A percentile compares a stretch with the other conserved stretches of the same genome.
phyloP scores from a whole-genome alignment of 2,797 vertebrate species.

The Glyptemys insculpta region DNA sequence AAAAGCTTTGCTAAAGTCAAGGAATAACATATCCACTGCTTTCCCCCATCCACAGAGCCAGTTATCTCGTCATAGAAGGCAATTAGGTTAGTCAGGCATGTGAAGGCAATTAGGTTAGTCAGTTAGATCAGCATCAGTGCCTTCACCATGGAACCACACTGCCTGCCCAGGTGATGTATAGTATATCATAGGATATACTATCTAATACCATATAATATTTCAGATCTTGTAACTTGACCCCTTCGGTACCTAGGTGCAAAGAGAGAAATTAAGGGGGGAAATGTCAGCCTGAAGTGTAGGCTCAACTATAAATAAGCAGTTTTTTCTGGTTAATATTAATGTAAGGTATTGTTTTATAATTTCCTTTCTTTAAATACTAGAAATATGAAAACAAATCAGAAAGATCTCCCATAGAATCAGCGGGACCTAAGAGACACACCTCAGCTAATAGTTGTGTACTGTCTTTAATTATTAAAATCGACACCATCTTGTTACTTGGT shows the following conservation, averaged over 20 bases:
- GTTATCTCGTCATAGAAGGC: no score
- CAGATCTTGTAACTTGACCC: not conserved
- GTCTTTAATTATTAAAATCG: not conserved
- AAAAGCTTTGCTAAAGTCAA: no score
- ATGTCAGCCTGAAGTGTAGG: not conserved
- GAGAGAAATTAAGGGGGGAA: not conserved
- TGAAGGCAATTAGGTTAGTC: no score
- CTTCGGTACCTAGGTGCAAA: not conserved
- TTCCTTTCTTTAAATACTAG: not conserved
- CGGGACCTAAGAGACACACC: not conserved
- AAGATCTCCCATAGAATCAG: not conserved
- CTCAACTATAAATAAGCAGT: not conserved
- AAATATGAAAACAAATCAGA: not conserved
- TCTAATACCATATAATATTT: not conserved
- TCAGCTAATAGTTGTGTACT: not conserved
- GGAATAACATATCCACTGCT: no score
- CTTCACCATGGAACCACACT: no score
- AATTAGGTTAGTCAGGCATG: no score
- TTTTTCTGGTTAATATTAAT: not conserved
- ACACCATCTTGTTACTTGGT: not conserved
- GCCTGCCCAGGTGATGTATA: not conserved
- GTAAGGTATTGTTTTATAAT: not conserved
- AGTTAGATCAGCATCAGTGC: no score
- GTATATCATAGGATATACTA: not conserved
- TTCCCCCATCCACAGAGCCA: no score